Evolutionary conservation across 2,113 vertebrate genomes (phyloP).

Genomic region (Romanogobio albipinnatus): DNA sequence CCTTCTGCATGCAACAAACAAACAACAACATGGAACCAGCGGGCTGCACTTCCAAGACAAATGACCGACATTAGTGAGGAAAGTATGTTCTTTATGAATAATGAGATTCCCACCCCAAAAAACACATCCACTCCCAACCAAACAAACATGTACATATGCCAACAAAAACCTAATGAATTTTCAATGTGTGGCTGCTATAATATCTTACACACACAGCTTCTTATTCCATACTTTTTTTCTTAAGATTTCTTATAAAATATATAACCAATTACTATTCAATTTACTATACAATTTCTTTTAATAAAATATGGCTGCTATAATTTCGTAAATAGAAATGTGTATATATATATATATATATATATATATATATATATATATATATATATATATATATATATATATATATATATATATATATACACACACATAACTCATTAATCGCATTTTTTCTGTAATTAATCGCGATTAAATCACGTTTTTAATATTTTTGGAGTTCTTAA

Average conservation of each 20-base stretch:
- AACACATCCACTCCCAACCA: constrained; percentile 22
- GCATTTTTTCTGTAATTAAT: too few species aligned
- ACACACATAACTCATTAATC: too few species aligned
- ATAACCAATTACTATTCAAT: too few species aligned
- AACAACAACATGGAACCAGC: constrained; percentile 72
- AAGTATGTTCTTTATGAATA: constrained; percentile 48
- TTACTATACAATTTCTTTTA: too few species aligned
- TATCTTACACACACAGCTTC: background rate
- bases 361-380: too few species aligned
- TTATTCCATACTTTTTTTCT: background rate
- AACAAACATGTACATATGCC: constrained; percentile 15
- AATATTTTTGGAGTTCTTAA: too few species aligned
- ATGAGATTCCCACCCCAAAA: constrained; percentile 38
- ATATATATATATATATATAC: too few species aligned
- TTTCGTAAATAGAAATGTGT: background rate
- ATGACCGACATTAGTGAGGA: constrained; percentile 59
- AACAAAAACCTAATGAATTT: background rate
- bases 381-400: too few species aligned
- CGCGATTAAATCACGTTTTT: too few species aligned
- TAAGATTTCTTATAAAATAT: background rate
- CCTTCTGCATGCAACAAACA: constrained; percentile 69
- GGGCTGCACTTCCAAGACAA: constrained; percentile 65
- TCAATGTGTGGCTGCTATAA: background rate
- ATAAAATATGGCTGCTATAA: background rate
- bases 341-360: too few species aligned